Percentiles rank a stretch among this genome's conserved stretches.
These are phyloP conservation scores for Ctenopoma multispine DNA, from an alignment of 2,797 vertebrate species.

Conservation along the genomic window DNA sequence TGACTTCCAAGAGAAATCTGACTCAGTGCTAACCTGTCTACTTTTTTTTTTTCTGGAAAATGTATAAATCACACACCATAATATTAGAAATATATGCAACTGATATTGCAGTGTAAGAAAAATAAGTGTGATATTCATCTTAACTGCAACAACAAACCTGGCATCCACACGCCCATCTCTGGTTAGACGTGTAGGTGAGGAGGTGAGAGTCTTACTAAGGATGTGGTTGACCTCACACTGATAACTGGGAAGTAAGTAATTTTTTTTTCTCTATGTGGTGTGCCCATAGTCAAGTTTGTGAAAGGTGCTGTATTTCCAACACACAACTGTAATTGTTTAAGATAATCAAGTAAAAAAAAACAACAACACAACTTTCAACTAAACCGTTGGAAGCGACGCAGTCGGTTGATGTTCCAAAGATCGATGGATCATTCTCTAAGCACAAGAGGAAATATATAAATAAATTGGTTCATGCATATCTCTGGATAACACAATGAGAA, in stretches of 20 bases:
- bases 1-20: conserved; percentile 2
- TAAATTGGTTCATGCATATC: conserved; percentile 28
- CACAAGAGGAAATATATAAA: conserved; percentile 3
- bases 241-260: neutral
- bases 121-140: too few species aligned
- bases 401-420: neutral
- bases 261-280: neutral
- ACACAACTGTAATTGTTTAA: neutral
- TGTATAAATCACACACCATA: neutral
- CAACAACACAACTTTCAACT: neutral
- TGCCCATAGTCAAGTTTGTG: neutral
- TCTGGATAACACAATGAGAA: conserved; percentile 30
- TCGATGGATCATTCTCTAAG: conserved; percentile 16
- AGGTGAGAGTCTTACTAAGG: neutral
- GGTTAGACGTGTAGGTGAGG: neutral
- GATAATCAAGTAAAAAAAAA: neutral
- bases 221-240: conserved; percentile 9
- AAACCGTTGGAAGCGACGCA: neutral
- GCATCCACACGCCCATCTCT: too few species aligned
- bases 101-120: neutral
- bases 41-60: conserved; percentile 1
- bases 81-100: neutral
- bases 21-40: neutral
- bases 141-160: neutral
- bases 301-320: neutral